phyloP scores from a whole-genome alignment of 2,113 vertebrate genomes.

The Hucho hucho region DNA sequence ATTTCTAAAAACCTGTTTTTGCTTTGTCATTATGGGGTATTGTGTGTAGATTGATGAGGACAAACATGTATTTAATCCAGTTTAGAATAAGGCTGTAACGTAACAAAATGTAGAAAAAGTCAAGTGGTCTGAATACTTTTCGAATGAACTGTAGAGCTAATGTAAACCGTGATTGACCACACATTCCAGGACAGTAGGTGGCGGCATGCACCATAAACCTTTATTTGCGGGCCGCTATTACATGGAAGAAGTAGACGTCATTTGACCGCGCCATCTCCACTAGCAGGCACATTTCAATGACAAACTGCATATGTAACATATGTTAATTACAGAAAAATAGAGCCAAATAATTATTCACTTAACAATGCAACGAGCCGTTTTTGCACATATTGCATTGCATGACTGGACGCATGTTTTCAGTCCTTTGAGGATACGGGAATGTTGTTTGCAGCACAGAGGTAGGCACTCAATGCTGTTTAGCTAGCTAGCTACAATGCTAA shows the following conservation, averaged over 20 bases:
- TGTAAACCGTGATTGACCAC: no score
- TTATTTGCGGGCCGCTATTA: no score
- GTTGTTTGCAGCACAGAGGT: conserved; percentile 57
- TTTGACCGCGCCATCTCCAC: conserved; percentile 4
- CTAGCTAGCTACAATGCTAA: not conserved
- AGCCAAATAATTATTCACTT: not conserved
- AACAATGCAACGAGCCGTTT: conserved; percentile 38
- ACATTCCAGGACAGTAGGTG: no score
- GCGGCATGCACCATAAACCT: no score
- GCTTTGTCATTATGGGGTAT: no score
- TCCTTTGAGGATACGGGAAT: conserved; percentile 21
- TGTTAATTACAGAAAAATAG: not conserved
- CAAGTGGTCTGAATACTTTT: no score
- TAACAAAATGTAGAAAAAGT: no score
- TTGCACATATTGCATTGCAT: not conserved
- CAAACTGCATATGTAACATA: conserved; percentile 5
- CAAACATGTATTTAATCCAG: no score
- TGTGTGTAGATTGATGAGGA: no score
- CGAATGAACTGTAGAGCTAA: no score
- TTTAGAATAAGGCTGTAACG: no score
- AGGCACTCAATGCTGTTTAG: conserved; percentile 11
- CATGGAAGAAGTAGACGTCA: conserved; percentile 32
- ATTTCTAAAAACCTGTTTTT: no score
- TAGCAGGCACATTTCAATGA: conserved; percentile 52
- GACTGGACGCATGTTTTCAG: not conserved